phyloP scores from a whole-genome alignment of 2,797 vertebrate genomes.

The Gymnoscopelus braueri region DNA sequence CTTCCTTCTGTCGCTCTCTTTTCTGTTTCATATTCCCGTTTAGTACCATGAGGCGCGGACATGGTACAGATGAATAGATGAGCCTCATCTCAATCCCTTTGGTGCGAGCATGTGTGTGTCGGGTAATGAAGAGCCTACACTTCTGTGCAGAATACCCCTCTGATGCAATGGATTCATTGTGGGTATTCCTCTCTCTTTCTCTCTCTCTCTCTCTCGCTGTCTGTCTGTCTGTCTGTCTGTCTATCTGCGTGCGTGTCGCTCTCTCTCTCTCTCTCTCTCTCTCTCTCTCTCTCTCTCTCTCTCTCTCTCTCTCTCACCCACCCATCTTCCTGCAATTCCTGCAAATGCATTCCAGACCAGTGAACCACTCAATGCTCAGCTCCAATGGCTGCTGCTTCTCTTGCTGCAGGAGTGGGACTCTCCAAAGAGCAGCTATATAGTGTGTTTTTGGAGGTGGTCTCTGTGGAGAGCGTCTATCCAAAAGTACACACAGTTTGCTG shows the following conservation, averaged over 20 bases:
- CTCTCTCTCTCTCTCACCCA: background rate
- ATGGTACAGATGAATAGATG: slow-evolving; percentile 12
- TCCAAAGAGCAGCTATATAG: slow-evolving; percentile 21
- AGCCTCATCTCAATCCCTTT: background rate
- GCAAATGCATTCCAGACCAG: slow-evolving; percentile 63
- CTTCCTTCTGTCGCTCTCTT: background rate
- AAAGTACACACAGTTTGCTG: slow-evolving; percentile 16
- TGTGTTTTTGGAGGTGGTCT: slow-evolving; percentile 27
- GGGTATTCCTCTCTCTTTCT: slow-evolving; percentile 9
- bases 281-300: background rate
- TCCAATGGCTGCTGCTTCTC: slow-evolving; percentile 44
- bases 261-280: background rate
- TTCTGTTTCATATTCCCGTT: slow-evolving; percentile 5
- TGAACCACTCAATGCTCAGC: slow-evolving; percentile 54
- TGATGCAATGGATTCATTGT: slow-evolving; percentile 55
- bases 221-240: background rate
- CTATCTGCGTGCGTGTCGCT: background rate
- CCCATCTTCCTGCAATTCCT: slow-evolving; percentile 36
- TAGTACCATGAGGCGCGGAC: slow-evolving; percentile 24
- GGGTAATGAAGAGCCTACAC: slow-evolving; percentile 29
- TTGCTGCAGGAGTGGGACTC: slow-evolving; percentile 43
- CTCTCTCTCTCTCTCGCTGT: background rate
- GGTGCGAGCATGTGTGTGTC: background rate
- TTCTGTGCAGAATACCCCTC: slow-evolving; percentile 9
- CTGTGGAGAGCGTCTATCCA: slow-evolving; percentile 29